phyloP scores from a whole-genome alignment of 2,797 vertebrate species.

The Melopsittacus undulatus region DNA sequence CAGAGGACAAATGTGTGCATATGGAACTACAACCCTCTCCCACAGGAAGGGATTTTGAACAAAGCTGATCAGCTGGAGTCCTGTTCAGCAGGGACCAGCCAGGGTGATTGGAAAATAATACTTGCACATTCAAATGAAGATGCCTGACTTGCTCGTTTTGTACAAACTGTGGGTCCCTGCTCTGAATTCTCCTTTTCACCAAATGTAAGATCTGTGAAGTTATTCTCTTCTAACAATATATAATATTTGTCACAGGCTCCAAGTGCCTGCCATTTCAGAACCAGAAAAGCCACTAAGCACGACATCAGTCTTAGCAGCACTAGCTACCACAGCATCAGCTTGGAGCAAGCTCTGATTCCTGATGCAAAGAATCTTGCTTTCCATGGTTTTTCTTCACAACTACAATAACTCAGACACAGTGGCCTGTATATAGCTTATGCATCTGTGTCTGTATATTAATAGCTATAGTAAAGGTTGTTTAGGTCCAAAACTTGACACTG shows the following conservation, averaged over 20 bases:
- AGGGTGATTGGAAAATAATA: background rate
- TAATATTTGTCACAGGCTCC: background rate
- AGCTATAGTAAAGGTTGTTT: background rate
- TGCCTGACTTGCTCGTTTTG: background rate
- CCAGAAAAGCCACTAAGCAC: background rate
- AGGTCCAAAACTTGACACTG: background rate
- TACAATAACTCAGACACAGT: background rate
- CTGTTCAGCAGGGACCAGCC: background rate
- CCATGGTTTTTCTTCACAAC: background rate
- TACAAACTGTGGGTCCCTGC: background rate
- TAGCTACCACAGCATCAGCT: background rate
- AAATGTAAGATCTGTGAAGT: constrained; percentile 54
- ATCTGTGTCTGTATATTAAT: background rate
- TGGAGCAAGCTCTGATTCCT: background rate
- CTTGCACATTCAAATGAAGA: background rate
- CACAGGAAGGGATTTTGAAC: background rate
- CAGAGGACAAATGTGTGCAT: background rate
- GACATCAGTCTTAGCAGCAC: fast-evolving
- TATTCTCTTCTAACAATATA: constrained; percentile 10
- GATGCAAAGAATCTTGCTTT: background rate
- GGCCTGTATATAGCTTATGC: background rate
- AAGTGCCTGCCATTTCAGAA: background rate
- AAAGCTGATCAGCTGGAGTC: background rate
- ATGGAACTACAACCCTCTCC: background rate
- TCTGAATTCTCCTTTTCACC: constrained; percentile 49